Percentiles rank a stretch among this genome's conserved stretches.
Conservation (phyloP, 2,888 invertebrate species). For the Venusia cambrica region DNA sequence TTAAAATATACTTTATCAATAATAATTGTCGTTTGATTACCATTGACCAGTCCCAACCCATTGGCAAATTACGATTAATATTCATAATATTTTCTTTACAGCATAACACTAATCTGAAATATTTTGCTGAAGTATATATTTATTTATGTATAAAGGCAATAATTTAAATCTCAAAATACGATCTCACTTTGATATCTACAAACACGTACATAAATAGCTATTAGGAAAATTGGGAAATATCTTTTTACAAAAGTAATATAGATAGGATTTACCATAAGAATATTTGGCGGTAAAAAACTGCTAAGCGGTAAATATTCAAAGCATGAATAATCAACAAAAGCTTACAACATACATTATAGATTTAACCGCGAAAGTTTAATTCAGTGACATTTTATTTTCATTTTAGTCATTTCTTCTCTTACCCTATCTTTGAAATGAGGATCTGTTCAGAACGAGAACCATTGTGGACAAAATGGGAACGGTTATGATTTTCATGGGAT, state of each 20-base stretch:
- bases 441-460: too few relatives aligned
- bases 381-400: too few relatives aligned
- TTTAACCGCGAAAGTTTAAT: too few relatives aligned
- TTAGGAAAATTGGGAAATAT: constrained; percentile 20
- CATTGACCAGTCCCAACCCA: constrained; percentile 25
- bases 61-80: constrained; percentile 63
- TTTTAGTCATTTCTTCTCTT: too few relatives aligned
- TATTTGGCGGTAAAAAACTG: too few relatives aligned
- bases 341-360: too few relatives aligned
- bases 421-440: too few relatives aligned
- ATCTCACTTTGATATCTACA: constrained; percentile 51
- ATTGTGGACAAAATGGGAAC: too few relatives aligned
- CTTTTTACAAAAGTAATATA: constrained; percentile 28
- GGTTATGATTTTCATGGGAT: too few relatives aligned
- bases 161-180: constrained; percentile 63
- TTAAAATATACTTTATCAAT: too few relatives aligned
- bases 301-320: too few relatives aligned
- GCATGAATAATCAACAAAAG: constrained; percentile 1
- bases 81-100: constrained; percentile 61
- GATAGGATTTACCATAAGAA: constrained; percentile 9
- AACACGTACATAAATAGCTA: constrained; percentile 45
- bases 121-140: constrained; percentile 57
- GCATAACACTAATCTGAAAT: constrained; percentile 72
- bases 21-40: too few relatives aligned
- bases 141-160: constrained; percentile 49